Conservation (phyloP, 1,140 invertebrate species). For the Theocolax elegans region DNA sequence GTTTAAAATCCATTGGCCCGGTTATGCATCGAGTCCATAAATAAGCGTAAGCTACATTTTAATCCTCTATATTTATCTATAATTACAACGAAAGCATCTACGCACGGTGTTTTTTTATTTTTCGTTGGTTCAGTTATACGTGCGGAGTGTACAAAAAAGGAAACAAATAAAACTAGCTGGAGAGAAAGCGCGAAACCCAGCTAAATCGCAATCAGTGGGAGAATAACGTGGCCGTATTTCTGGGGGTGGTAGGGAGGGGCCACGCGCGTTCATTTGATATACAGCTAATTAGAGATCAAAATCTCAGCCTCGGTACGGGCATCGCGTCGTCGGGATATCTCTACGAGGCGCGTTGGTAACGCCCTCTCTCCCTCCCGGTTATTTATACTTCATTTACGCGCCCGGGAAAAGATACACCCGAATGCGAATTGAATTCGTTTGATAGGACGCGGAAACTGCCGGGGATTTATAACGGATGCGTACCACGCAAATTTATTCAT, state of each 20-base stretch:
- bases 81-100: constrained; percentile 8
- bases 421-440: constrained; percentile 38
- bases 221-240: neutral
- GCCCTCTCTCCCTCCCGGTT: constrained; percentile 13
- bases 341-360: neutral
- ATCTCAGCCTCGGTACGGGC: constrained; percentile 45
- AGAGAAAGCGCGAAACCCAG: neutral
- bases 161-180: neutral
- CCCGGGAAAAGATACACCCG: neutral
- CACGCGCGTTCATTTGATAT: constrained; percentile 58
- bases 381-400: constrained; percentile 41
- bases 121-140: no score
- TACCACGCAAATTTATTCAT: constrained; percentile 25
- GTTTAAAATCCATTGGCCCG: no score
- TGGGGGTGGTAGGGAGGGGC: constrained; percentile 18
- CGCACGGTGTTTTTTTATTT: no score
- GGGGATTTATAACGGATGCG: constrained; percentile 21
- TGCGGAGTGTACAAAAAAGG: no score
- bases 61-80: constrained; percentile 10
- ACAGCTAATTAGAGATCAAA: constrained; percentile 64
- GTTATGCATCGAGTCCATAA: neutral
- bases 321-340: neutral
- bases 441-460: constrained; percentile 13
- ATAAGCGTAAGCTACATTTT: neutral
- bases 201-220: neutral